Conservation (phyloP, 2,888 invertebrate species). For the Carcina quercana region DNA sequence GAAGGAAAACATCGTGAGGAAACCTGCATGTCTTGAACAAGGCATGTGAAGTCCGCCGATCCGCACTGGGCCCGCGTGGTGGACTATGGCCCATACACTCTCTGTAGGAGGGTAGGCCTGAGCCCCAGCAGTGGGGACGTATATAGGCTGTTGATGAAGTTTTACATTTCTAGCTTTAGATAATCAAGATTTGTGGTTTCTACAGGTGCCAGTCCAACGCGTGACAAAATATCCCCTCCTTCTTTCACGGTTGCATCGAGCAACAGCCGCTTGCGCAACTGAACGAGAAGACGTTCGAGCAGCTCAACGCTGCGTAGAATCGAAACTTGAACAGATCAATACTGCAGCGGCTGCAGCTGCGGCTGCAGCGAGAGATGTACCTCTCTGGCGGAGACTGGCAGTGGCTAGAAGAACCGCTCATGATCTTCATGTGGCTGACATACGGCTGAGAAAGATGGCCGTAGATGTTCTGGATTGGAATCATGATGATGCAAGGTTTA, state of each 20-base stretch:
- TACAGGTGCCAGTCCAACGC: constrained; percentile 95
- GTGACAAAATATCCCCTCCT: constrained; percentile 97
- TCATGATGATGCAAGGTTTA: constrained; percentile 87
- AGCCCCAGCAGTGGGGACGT: too few species aligned
- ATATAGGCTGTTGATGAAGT: too few species aligned
- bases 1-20: too few species aligned
- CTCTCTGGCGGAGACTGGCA: constrained; percentile 91
- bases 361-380: constrained; percentile 89
- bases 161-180: too few species aligned
- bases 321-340: constrained; percentile 95
- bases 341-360: constrained; percentile 94
- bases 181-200: too few species aligned
- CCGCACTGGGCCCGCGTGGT: too few species aligned
- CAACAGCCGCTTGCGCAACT: constrained; percentile 89
- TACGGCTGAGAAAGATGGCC: constrained; percentile 93
- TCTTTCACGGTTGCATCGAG: constrained; percentile 91
- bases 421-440: constrained; percentile 91
- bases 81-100: too few species aligned
- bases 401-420: constrained; percentile 84
- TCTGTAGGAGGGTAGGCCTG: too few species aligned
- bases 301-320: constrained; percentile 94
- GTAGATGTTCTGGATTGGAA: constrained; percentile 96
- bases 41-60: too few species aligned
- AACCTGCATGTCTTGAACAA: too few species aligned
- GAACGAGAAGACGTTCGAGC: constrained; percentile 88